These are phyloP conservation scores for Tadarida brasiliensis DNA, from an alignment of 2,797 vertebrate genomes.

Conservation along the genomic window DNA sequence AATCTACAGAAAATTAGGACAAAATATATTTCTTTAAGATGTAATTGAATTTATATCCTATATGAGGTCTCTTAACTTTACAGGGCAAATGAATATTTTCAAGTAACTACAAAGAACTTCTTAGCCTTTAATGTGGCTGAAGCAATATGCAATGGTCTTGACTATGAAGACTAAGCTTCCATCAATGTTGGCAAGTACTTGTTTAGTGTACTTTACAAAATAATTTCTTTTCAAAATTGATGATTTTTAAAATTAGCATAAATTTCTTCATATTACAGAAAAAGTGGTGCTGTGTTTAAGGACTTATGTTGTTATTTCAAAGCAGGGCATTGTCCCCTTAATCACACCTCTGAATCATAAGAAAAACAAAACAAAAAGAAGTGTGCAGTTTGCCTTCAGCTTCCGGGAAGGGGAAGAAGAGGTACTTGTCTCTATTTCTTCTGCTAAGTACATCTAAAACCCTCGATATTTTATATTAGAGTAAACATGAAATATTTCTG, in stretches of 20 bases:
- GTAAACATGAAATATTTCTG: neutral
- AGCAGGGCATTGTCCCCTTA: neutral
- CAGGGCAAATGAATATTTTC: neutral
- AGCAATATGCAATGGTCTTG: neutral
- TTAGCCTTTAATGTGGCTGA: neutral
- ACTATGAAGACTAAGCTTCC: neutral
- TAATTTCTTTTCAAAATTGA: neutral
- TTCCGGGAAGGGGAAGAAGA: neutral
- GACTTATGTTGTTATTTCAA: neutral
- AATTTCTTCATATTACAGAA: neutral
- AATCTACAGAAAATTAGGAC: neutral
- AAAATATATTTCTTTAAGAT: neutral
- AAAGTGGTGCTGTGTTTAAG: neutral
- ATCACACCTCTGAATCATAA: neutral
- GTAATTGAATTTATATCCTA: neutral
- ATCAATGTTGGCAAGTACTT: neutral
- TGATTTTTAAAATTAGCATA: neutral
- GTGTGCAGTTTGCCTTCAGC: neutral
- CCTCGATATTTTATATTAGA: neutral
- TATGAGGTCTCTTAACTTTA: neutral
- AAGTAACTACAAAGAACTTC: neutral
- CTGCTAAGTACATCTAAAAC: neutral
- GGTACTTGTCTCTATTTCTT: neutral
- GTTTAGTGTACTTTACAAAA: neutral
- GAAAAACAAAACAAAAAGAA: neutral